phyloP scores from a whole-genome alignment of 2,113 vertebrate species.

The Pelvicachromis taeniatus region DNA sequence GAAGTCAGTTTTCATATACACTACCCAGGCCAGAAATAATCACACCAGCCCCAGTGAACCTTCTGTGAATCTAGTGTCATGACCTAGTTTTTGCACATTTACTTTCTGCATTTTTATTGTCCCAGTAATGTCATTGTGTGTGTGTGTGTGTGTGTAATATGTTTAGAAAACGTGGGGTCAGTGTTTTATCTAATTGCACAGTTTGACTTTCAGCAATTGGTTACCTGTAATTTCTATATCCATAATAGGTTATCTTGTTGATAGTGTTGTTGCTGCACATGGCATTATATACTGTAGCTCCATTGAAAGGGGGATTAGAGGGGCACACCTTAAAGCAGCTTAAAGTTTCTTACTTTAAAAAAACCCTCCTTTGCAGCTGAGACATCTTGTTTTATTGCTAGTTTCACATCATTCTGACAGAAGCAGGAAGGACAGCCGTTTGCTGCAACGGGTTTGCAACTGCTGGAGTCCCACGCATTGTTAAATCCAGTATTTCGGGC shows the following conservation, averaged over 20 bases:
- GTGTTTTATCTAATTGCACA: not conserved
- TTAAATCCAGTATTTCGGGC: not conserved
- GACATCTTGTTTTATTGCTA: not conserved
- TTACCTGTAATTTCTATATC: not conserved
- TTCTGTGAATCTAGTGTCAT: slow-evolving; percentile 16
- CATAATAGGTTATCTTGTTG: not conserved
- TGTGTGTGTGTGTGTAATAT: not conserved
- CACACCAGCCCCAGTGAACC: not conserved
- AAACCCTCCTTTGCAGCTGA: not conserved
- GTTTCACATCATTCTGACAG: not conserved
- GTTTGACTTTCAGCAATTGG: not conserved
- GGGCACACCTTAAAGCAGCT: not conserved
- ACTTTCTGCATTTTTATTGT: slow-evolving; percentile 2
- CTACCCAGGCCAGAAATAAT: slow-evolving; percentile 57
- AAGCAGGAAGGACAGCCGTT: not conserved
- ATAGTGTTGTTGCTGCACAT: not conserved
- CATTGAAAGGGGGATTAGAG: not conserved
- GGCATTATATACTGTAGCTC: not conserved
- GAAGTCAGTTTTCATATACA: slow-evolving; percentile 54
- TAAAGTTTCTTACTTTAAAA: not conserved
- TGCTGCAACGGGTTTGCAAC: not conserved
- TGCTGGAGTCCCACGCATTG: not conserved
- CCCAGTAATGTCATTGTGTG: not conserved
- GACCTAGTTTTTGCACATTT: slow-evolving; percentile 9
- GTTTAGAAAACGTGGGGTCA: not conserved